Evolutionary conservation across 1,140 invertebrate species (phyloP), one percentile per base, ranked within the genome.

Genomic region (Dufourea novaeangliae): DNA sequence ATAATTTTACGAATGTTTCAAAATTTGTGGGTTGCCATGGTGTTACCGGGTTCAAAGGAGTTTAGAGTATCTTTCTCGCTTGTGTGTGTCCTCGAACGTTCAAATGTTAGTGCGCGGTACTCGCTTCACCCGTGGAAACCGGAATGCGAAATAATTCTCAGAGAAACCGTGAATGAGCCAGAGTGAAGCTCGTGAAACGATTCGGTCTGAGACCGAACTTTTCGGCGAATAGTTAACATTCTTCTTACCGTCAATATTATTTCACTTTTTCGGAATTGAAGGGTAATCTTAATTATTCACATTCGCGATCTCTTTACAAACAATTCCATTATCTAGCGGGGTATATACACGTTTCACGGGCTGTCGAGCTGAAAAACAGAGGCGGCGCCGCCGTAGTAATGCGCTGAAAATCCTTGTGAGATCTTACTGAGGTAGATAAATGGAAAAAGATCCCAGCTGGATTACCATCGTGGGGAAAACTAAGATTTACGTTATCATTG

Each of bases 371-470:
- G 67, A 75, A 41, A 75, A 68, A 75, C 54, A 61, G 46, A 50
- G n/a, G 25, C 71, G 54, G 34, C 44, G 7, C 6, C 29, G 12
- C 66, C 29, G 12, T 62, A 59, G 64, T 83, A 74, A 79, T 79
- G 62, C 66, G 20, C 62, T 71, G 77, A 66, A 79, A 76, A 64
- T 78, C 67, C 71, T 71, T 56, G 57, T 27, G 64, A 79, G 80
- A 79, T 79, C 80, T 68, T 79, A 44, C 74, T 56, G 80, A 70
- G 62, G 64, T 44, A 74, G 64, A 82, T 78, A 83, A 83, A 83
- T 83, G 75, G 69, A 73, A 78, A 68, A 54, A 64, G 75, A 82
- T 52, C 56, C 52, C 17, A 10, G 54, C 20, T 39, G 68, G 68
- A 72, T 83, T 83, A 78, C n/a, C 59, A 41, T 22, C 37, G 37